Evolutionary conservation across 2,113 vertebrate species (phyloP), one percentile per base, ranked within the genome.

Genomic region (Tylochromis polylepis): DNA sequence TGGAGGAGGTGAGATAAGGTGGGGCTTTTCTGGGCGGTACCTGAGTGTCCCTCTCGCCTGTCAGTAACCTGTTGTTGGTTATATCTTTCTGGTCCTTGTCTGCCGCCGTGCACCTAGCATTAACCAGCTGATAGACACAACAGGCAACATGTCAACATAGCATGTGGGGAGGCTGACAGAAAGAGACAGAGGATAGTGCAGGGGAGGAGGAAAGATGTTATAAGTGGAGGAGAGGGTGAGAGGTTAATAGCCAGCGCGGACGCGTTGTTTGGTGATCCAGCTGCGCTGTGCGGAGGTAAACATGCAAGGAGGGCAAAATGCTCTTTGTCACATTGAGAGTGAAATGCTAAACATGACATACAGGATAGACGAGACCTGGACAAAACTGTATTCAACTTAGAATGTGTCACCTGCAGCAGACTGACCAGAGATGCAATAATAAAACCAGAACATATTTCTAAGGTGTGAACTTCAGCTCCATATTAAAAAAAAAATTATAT

Each of bases 1-100:
- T 90, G 59, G 38, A 58, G 22, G 92, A 22, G 14, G 60, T 59
- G 49, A 88, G 88, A 62, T 43, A 12, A 67, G 78, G 62, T 53
- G 83, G 83, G 91, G 20, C 80, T 89, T 31, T 93, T 92, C 95
- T 97, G 91, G 92, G 92, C 85, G 92, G 96, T 99, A 99, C 99
- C 99, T 99, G 97, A 95, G 97, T 96, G 97, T 98, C 97, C 98
- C 97, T 97, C 97, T 98, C 98, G 98, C 98, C 98, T 98, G 98
- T 98, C 97, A 98, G 98, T 98, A 99, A 99, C 97, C 98, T 98
- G 98, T 98, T 99, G 98, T 99, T 99, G 97, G 98, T 97, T 97
- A 99, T 97, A 97, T 99, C 98, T 99, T 99, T 99, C 97, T 98
- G 97, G 96, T 97, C 98, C 98, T 99, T 99, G 97, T 99, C 98